A percentile compares a stretch with the other conserved stretches of the same genome.
Conservation (phyloP, 2,113 vertebrate genomes). For the Candoia aspera region DNA sequence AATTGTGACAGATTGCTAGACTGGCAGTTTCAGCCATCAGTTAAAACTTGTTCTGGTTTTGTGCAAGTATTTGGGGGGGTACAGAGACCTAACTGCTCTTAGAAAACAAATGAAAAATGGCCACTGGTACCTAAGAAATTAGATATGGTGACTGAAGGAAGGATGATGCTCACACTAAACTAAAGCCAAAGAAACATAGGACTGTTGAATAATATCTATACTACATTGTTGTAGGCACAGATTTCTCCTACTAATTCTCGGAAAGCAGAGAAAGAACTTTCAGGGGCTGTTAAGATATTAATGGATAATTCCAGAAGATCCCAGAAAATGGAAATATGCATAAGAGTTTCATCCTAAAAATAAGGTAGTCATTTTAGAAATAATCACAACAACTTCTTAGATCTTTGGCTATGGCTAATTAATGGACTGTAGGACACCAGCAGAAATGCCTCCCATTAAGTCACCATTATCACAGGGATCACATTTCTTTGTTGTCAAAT, state of each 20-base stretch:
- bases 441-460: background rate
- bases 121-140: background rate
- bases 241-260: background rate
- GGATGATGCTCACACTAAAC: background rate
- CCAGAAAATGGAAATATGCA: background rate
- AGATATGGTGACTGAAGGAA: background rate
- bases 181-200: background rate
- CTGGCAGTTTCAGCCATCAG: background rate
- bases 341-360: background rate
- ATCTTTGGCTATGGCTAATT: background rate
- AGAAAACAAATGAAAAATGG: background rate
- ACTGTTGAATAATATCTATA: background rate
- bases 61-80: background rate
- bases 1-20: background rate
- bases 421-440: background rate
- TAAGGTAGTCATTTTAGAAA: background rate
- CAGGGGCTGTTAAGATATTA: background rate
- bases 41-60: background rate
- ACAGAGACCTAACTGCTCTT: background rate
- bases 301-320: background rate
- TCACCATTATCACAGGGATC: background rate
- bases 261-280: background rate
- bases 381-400: background rate
- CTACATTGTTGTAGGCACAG: background rate
- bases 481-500: conserved; percentile 7